Evolutionary conservation across 2,797 vertebrate genomes (phyloP).

Genomic region (Phalloptychus januarius): DNA sequence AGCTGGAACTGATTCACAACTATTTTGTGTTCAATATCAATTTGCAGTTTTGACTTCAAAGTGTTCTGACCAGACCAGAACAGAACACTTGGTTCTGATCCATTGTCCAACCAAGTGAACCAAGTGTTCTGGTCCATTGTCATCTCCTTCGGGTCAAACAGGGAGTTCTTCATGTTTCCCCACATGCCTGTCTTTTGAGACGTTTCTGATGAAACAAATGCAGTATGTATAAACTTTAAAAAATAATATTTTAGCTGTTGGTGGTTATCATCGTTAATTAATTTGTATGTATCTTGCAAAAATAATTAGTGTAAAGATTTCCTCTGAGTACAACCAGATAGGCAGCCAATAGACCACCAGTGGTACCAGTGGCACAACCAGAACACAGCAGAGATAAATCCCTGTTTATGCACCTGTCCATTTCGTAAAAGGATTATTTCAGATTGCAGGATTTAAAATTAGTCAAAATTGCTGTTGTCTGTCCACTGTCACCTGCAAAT

Average conservation of each 20-base stretch:
- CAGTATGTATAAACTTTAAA: neutral
- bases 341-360: neutral
- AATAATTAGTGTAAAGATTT: neutral
- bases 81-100: neutral
- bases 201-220: neutral
- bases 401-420: neutral
- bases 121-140: neutral
- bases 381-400: neutral
- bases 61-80: too few relatives aligned
- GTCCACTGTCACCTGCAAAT: neutral
- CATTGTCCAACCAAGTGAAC: too few relatives aligned
- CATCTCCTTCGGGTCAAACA: neutral
- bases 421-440: neutral
- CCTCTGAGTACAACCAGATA: neutral
- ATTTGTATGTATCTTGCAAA: neutral
- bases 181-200: neutral
- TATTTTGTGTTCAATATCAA: neutral
- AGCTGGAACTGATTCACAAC: neutral
- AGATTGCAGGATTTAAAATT: neutral
- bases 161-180: neutral
- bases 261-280: neutral
- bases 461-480: neutral
- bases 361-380: neutral
- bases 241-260: neutral
- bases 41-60: neutral